Evolutionary conservation across 2,797 vertebrate species (phyloP), one percentile per base, ranked within the genome.

Genomic region (Sternarchorhynchus goeldii): DNA sequence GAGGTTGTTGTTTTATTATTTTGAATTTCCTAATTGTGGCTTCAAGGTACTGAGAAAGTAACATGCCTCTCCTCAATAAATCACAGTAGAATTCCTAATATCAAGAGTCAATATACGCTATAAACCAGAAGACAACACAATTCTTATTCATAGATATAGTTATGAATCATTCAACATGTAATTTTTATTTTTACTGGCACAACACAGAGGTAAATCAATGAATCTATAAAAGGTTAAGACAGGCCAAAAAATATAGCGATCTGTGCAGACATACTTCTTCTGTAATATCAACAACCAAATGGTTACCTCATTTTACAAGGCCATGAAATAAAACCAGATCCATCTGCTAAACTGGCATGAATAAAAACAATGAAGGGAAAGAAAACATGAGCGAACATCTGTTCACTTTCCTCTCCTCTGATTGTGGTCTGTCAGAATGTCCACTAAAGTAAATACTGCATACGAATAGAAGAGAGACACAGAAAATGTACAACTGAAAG

Each of bases 241-340:
- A 29, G 41, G 41, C 20, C 14, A 31, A 50, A 50, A 3, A 68
- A 67, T 68, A 31, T 29, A 25, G 10, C 1, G 41, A 14, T 63
- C 41, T 7, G 41, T 29, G 21, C 31, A 39, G 65, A 67, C 21
- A 21, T 1, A 2, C 89, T 87, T 88, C 88, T 88, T 91, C 89
- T 89, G 91, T 91, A 91, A 86, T 85, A 83, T 89, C 88, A 86
- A 83, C 85, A 88, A 89, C 90, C 88, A 89, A 90, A 87, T 87
- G 82, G 87, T 83, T 76, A 87, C 32, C 57, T 79, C 64, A 45
- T 66, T 64, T 73, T 71, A 63, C 45, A 60, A 70, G 79, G 20
- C 59, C 57, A 50, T 8, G 25, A 62, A 55, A 65, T 62, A 77
- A 73, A 63, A 55, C 1, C 58, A 60, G 58, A 21, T 53, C 16